Evolutionary conservation across 2,113 vertebrate genomes (phyloP), one percentile per base, ranked within the genome.

Genomic region (Syngnathus typhle): DNA sequence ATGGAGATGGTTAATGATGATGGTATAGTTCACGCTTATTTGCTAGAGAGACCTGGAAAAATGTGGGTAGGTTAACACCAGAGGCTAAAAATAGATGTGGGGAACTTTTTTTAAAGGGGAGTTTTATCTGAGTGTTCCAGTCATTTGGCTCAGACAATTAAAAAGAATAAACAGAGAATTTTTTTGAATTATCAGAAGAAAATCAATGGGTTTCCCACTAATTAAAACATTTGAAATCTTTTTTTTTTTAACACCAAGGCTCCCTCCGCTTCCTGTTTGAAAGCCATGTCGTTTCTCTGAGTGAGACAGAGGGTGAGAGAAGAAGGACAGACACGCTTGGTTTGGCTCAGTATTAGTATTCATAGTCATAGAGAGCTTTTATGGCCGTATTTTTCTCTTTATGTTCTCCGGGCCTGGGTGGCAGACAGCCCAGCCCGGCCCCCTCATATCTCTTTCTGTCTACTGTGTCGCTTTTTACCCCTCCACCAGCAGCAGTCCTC

Each of bases 361-460:
- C 86, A 86, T 82, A 81, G 85, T 86, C 88, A 82, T 85, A 84
- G 82, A 79, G 72, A 75, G 38, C 54, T 78, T 88, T 89, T 89
- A 89, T 88, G 80, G 78, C 71, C 84, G 64, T 83, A 87, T 87
- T 87, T 88, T 87, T 86, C 86, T 87, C 81, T 88, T 87, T 81
- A 88, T 88, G 86, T 87, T 86, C 82, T 70, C 75, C 69, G 75
- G 84, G 83, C 83, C 84, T 83, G 69, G 79, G 77, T 84, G 76
- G 78, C 83, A 87, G 84, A 85, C 86, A 88, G 80, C 85, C 64
- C 73, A 69, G 81, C 83, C 80, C 81, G 79, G 70, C 85, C 77
- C 79, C 73, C 84, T 85, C 80, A 82, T 85, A 82, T 78, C 85
- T 77, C 78, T 78, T 76, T 77, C 63, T 74, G 71, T 75, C 79